Evolutionary conservation across 2,888 invertebrate genomes (phyloP).

Genomic region (Halictus quadricinctus): DNA sequence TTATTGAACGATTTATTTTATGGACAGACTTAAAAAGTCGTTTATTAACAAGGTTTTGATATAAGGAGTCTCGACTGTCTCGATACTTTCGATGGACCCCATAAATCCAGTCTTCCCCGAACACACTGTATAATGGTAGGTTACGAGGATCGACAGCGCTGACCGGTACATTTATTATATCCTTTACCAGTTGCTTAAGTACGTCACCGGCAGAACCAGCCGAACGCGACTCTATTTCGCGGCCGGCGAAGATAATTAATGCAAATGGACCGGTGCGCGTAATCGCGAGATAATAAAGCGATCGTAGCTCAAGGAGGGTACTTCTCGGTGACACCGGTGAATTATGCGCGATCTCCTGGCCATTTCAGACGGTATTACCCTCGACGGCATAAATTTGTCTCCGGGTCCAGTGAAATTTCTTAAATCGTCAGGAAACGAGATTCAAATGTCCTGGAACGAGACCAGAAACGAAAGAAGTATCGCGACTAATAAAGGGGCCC

Average conservation of each 20-base stretch:
- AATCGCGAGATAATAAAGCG: slow-evolving; percentile 71
- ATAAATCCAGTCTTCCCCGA: neutral
- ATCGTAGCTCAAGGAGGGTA: slow-evolving; percentile 56
- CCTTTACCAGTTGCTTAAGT: slow-evolving; percentile 55
- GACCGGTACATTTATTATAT: slow-evolving; percentile 55
- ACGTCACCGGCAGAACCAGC: slow-evolving; percentile 57
- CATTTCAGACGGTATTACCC: slow-evolving; percentile 57
- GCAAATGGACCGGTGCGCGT: slow-evolving; percentile 65
- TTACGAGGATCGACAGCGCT: slow-evolving; percentile 12
- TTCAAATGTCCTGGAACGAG: slow-evolving; percentile 5
- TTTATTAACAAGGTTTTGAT: neutral
- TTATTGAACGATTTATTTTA: neutral
- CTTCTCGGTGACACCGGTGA: slow-evolving; percentile 56
- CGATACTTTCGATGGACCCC: neutral
- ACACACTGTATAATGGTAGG: slow-evolving; percentile 12
- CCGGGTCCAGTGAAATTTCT: slow-evolving; percentile 31
- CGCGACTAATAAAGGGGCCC: neutral
- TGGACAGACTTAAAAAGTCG: neutral
- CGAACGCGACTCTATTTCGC: slow-evolving; percentile 56
- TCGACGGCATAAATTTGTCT: slow-evolving; percentile 43
- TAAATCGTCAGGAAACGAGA: slow-evolving; percentile 15
- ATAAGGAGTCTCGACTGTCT: neutral
- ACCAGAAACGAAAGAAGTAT: neutral
- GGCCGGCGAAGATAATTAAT: slow-evolving; percentile 63
- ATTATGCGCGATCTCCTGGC: slow-evolving; percentile 52